phyloP scores from a whole-genome alignment of 2,113 vertebrate genomes.

The Ranitomeya variabilis region DNA sequence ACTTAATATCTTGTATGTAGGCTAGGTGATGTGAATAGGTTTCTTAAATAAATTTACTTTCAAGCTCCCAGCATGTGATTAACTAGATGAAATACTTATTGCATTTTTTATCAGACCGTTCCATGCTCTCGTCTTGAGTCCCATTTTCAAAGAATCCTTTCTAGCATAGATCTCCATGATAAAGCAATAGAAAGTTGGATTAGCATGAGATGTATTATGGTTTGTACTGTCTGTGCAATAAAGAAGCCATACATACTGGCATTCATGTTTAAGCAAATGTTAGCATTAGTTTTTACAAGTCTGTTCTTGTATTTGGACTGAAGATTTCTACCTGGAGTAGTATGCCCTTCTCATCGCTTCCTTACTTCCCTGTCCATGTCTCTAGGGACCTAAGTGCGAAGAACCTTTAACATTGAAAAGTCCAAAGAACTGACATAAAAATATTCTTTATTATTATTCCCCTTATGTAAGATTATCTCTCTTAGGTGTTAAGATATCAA shows the following conservation, averaged over 20 bases:
- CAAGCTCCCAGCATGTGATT: slow-evolving; percentile 10
- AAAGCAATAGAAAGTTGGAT: not conserved
- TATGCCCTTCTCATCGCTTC: not conserved
- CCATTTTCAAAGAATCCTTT: slow-evolving; percentile 13
- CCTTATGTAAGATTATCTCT: not conserved
- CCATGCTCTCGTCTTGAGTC: not conserved
- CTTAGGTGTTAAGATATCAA: not conserved
- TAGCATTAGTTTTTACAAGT: not conserved
- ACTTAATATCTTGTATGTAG: slow-evolving; percentile 14
- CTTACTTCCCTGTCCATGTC: not conserved
- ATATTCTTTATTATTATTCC: not conserved
- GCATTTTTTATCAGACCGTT: not conserved
- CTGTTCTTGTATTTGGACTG: not conserved
- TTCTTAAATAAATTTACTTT: slow-evolving; percentile 3
- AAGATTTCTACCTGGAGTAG: not conserved
- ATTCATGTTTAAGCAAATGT: not conserved
- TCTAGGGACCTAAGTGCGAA: not conserved
- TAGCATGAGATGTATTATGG: not conserved
- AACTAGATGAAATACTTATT: slow-evolving; percentile 9
- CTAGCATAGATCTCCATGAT: not conserved
- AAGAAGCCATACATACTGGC: slow-evolving; percentile 1
- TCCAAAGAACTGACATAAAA: not conserved
- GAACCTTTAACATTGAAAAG: not conserved
- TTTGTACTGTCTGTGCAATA: not conserved
- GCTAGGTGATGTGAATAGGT: not conserved